Conservation (phyloP, 2,113 vertebrate species). For the Labeo rohita region DNA sequence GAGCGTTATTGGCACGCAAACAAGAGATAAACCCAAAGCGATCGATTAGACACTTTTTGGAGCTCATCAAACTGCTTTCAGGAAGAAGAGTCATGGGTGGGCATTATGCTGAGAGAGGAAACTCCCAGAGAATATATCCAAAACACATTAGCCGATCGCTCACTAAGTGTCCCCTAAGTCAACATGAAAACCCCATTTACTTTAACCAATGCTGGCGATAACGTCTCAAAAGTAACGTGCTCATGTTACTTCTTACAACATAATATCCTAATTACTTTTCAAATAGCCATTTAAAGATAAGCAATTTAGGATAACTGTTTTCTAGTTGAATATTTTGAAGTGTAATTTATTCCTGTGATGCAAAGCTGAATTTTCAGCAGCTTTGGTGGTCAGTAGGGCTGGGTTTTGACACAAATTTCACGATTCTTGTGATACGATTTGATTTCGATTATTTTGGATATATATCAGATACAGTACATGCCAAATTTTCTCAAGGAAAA, state of each 20-base stretch:
- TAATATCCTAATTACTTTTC: background rate
- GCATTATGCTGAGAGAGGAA: constrained; percentile 5
- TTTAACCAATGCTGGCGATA: background rate
- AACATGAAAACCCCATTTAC: background rate
- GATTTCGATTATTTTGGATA: no score
- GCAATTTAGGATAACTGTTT: background rate
- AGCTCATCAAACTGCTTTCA: constrained; percentile 50
- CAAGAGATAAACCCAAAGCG: constrained; percentile 19
- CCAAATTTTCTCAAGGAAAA: no score
- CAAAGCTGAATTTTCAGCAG: background rate
- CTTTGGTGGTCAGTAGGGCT: no score
- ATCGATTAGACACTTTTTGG: constrained; percentile 46
- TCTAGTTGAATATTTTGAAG: background rate
- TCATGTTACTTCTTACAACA: background rate
- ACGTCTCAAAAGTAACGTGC: background rate
- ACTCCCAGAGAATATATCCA: constrained; percentile 45
- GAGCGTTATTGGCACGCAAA: constrained; percentile 40
- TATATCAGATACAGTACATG: no score
- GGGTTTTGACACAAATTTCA: no score
- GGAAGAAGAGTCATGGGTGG: background rate
- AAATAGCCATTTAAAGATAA: background rate
- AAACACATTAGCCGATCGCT: constrained; percentile 50
- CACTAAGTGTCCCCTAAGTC: constrained; percentile 63
- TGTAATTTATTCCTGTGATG: background rate
- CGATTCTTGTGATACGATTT: no score